These are phyloP conservation scores for Imbricaverruca yamaguchii DNA, from an alignment of 2,888 invertebrate species.

Conservation along the genomic window DNA sequence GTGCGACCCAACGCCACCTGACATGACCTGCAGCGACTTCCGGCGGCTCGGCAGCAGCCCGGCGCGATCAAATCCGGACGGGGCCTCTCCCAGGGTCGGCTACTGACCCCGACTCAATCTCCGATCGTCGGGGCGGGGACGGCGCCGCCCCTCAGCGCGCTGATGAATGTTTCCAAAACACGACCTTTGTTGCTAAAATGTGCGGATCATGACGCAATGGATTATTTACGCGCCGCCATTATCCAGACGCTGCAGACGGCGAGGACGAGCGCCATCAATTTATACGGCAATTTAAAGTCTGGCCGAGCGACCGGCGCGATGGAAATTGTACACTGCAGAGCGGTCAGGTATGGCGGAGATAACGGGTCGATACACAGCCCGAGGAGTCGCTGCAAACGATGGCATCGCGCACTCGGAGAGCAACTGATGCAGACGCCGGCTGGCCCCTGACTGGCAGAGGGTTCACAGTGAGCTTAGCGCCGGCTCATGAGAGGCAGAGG, in stretches of 20 bases:
- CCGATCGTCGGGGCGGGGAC: no score
- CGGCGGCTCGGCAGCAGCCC: neutral
- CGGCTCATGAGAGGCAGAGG: no score
- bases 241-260: neutral
- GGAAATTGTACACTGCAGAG: neutral
- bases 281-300: neutral
- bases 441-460: no score
- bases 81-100: no score
- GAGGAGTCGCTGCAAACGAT: neutral
- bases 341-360: neutral
- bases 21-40: neutral
- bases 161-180: neutral
- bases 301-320: neutral
- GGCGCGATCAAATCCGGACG: no score
- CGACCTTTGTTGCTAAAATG: slow-evolving; percentile 13
- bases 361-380: neutral
- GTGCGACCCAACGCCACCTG: neutral
- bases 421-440: no score
- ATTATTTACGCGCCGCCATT: slow-evolving; percentile 8
- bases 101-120: no score
- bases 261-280: neutral
- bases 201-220: slow-evolving; percentile 3
- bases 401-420: no score
- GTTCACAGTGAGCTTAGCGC: no score
- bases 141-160: neutral